Conservation (phyloP, 2,797 vertebrate species). For the Phataginus tricuspis region DNA sequence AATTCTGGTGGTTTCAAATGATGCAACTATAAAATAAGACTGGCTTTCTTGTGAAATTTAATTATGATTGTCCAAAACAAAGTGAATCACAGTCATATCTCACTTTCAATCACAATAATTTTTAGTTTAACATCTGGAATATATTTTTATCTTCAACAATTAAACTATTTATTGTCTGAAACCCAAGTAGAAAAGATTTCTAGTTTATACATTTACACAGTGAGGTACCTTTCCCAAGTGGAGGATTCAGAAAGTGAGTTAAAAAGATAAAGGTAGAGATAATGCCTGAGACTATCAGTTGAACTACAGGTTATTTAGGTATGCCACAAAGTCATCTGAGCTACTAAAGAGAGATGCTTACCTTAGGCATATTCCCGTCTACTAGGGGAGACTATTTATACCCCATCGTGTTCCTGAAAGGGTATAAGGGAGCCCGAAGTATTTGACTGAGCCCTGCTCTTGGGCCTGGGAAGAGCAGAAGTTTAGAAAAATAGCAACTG, state of each 20-base stretch:
- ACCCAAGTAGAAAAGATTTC: background rate
- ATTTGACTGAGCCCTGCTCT: constrained; percentile 5
- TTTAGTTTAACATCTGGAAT: background rate
- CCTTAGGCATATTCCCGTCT: background rate
- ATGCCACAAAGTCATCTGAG: constrained; percentile 5
- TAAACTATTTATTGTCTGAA: constrained; percentile 40
- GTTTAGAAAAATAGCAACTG: constrained; percentile 21
- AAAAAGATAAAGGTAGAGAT: background rate
- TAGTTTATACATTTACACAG: constrained; percentile 13
- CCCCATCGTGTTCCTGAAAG: background rate
- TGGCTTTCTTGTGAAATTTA: background rate
- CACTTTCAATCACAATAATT: constrained; percentile 29
- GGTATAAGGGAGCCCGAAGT: constrained; percentile 15
- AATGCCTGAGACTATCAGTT: background rate
- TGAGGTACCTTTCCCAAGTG: background rate
- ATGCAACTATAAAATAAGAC: constrained; percentile 13
- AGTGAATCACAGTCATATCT: background rate
- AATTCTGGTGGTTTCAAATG: background rate
- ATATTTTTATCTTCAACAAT: constrained; percentile 19
- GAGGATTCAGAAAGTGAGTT: constrained; percentile 7
- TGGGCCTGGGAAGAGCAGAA: background rate
- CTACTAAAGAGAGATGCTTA: background rate
- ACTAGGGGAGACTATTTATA: constrained; percentile 17
- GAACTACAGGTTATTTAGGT: background rate
- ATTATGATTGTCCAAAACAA: constrained; percentile 40